phyloP scores from a whole-genome alignment of 2,113 vertebrate genomes.

The Neodon shergylaensis region DNA sequence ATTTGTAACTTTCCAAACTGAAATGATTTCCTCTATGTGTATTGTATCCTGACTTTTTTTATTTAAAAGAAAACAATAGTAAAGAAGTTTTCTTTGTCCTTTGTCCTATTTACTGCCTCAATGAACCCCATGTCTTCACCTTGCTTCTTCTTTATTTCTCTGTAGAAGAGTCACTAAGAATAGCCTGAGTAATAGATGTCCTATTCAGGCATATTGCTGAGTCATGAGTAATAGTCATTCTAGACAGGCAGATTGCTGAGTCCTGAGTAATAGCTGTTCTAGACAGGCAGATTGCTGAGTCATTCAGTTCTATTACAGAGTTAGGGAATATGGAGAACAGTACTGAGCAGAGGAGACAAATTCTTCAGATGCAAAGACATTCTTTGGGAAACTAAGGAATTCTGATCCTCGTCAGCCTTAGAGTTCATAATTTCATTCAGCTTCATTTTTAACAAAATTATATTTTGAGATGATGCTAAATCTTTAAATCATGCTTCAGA shows the following conservation, averaged over 20 bases:
- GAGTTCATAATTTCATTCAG: slow-evolving; percentile 31
- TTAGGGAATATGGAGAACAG: slow-evolving; percentile 21
- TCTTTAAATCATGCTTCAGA: slow-evolving; percentile 29
- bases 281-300: slow-evolving; percentile 34
- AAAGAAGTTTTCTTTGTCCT: not conserved
- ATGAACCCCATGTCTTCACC: not conserved
- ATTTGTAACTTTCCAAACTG: slow-evolving; percentile 13
- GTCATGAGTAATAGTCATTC: slow-evolving; percentile 51
- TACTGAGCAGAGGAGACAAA: not conserved
- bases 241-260: slow-evolving; percentile 44
- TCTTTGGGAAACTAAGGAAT: slow-evolving; percentile 28
- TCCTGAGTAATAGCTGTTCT: slow-evolving; percentile 38
- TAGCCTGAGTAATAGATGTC: slow-evolving; percentile 46
- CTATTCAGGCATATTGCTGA: slow-evolving; percentile 43
- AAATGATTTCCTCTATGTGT: not conserved
- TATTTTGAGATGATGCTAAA: slow-evolving; percentile 36
- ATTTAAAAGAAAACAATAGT: not conserved
- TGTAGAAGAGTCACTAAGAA: slow-evolving; percentile 56
- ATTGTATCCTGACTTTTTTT: not conserved
- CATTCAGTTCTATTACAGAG: slow-evolving; percentile 43
- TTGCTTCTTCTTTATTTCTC: slow-evolving; percentile 43
- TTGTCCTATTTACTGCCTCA: not conserved
- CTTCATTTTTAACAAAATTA: slow-evolving; percentile 32
- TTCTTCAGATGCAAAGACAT: slow-evolving; percentile 5
- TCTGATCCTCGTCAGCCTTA: slow-evolving; percentile 8